Evolutionary conservation across 2,797 vertebrate species (phyloP).

Genomic region (Tragelaphus oryx): DNA sequence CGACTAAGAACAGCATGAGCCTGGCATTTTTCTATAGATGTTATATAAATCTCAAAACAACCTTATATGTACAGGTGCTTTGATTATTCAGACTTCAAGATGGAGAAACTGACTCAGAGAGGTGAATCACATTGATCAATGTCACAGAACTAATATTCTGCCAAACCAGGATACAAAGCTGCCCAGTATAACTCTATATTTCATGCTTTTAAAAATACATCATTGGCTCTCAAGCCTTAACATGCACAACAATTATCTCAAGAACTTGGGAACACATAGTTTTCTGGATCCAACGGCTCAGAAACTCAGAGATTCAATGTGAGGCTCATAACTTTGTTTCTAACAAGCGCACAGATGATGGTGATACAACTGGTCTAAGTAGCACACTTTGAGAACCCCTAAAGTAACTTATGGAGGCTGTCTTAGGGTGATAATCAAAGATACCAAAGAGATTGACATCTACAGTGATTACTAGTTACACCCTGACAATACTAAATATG

Average conservation of each 20-base stretch:
- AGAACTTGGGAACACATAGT: background rate
- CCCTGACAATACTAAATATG: background rate
- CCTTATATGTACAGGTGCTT: background rate
- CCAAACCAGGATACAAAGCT: background rate
- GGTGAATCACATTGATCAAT: background rate
- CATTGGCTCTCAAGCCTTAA: background rate
- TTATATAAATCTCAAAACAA: background rate
- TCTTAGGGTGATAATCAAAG: background rate
- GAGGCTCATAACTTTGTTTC: background rate
- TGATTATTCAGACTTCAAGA: background rate
- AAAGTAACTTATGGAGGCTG: rapidly evolving
- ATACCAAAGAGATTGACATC: too few relatives aligned
- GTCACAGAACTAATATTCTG: background rate
- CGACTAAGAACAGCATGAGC: background rate
- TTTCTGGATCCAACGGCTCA: background rate
- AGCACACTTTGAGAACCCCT: background rate
- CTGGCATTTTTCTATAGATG: background rate
- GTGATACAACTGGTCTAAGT: rapidly evolving
- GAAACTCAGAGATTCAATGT: background rate
- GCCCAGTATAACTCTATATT: background rate
- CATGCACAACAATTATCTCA: background rate
- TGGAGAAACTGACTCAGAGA: background rate
- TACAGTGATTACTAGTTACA: rapidly evolving
- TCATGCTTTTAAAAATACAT: background rate
- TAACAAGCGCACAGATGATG: background rate